Conservation (phyloP, 2,888 invertebrate genomes). For the Venusia cambrica region DNA sequence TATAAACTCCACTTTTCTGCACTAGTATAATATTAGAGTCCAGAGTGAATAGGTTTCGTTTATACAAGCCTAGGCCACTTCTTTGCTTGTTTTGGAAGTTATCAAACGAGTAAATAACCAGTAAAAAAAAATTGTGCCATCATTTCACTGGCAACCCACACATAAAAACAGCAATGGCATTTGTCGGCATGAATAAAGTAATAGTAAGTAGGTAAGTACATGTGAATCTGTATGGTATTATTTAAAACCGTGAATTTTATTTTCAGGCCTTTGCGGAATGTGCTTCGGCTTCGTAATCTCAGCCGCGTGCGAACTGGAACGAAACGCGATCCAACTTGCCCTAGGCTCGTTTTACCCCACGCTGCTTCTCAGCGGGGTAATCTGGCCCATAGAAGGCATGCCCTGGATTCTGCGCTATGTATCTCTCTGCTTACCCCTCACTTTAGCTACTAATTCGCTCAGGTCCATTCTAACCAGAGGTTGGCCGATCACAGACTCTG, state of each 20-base stretch:
- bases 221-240: no score
- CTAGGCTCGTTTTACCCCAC: constrained; percentile 97
- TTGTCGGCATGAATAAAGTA: no score
- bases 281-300: constrained; percentile 97
- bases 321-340: constrained; percentile 95
- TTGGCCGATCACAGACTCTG: constrained; percentile 89
- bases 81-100: no score
- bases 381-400: constrained; percentile 98
- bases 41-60: no score
- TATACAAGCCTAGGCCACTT: no score
- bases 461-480: constrained; percentile 93
- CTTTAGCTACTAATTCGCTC: constrained; percentile 95
- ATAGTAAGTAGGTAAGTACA: no score
- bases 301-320: constrained; percentile 93
- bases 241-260: not conserved
- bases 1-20: no score
- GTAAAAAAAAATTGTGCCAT: no score
- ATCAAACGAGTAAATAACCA: no score
- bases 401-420: constrained; percentile 91
- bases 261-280: constrained; percentile 93
- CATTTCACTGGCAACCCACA: no score
- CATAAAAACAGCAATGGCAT: no score
- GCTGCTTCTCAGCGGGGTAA: constrained; percentile 94
- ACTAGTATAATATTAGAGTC: no score
- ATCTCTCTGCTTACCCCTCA: constrained; percentile 91